These are phyloP conservation scores for Delphinus delphis DNA, from an alignment of 2,113 vertebrate genomes.

Conservation along the genomic window DNA sequence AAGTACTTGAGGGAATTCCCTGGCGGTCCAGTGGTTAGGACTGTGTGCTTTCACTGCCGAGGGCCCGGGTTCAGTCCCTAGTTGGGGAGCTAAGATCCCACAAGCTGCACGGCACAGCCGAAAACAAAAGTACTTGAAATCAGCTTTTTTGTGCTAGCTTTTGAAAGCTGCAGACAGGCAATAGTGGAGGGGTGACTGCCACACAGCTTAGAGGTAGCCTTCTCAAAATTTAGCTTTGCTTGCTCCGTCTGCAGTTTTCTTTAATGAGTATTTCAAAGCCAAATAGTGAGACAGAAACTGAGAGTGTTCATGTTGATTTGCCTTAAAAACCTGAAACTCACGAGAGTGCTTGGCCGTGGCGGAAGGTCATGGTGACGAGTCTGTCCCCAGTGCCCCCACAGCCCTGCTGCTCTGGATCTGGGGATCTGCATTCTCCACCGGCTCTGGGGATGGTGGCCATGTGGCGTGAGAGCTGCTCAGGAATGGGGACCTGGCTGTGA, in stretches of 20 bases:
- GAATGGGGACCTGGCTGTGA: neutral
- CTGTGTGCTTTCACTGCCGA: neutral
- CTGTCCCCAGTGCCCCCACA: neutral
- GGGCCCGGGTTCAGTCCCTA: neutral
- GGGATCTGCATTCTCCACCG: neutral
- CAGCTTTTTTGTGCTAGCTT: neutral
- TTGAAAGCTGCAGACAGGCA: neutral
- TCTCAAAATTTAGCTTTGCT: accelerated
- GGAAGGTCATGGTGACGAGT: too few relatives aligned
- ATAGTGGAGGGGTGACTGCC: neutral
- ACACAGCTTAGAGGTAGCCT: neutral
- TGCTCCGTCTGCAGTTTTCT: neutral
- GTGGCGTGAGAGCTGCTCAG: neutral
- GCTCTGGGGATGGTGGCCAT: too few relatives aligned
- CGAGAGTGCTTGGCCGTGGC: neutral
- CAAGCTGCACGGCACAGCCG: neutral
- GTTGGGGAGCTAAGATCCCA: neutral
- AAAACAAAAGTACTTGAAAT: neutral
- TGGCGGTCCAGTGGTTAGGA: neutral
- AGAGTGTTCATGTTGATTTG: neutral
- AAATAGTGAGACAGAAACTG: too few relatives aligned
- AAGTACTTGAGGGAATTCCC: neutral
- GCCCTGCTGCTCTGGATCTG: neutral
- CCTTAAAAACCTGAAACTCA: neutral
- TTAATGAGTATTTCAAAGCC: neutral